phyloP scores from a whole-genome alignment of 1,140 invertebrate species.

The Sitobion miscanthi region DNA sequence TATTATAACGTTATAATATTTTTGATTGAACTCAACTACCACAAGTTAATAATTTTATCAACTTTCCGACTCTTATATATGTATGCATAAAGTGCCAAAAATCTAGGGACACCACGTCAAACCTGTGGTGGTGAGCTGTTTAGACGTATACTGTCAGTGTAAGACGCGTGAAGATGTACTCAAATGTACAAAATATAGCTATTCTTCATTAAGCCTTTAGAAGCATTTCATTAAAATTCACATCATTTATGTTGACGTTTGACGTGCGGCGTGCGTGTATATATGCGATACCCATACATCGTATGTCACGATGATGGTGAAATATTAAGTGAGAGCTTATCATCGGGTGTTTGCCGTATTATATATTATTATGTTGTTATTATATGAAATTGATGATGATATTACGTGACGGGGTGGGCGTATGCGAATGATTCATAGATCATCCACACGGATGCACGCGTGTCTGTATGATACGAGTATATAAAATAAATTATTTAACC shows the following conservation, averaged over 20 bases:
- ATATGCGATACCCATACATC: background rate
- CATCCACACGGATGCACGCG: background rate
- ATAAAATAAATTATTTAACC: background rate
- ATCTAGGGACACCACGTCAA: no score
- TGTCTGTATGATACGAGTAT: background rate
- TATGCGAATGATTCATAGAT: background rate
- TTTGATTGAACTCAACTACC: no score
- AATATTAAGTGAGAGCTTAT: background rate
- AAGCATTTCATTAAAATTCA: background rate
- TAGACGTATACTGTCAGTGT: no score
- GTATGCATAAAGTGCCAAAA: no score
- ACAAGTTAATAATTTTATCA: no score
- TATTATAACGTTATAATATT: no score
- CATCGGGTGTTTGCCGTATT: background rate
- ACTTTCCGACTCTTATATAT: no score
- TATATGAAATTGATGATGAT: background rate
- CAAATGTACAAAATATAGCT: background rate
- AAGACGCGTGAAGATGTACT: background rate
- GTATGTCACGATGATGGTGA: background rate
- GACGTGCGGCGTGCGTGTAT: background rate
- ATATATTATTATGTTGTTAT: background rate
- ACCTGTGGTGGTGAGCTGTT: no score
- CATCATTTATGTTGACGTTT: background rate
- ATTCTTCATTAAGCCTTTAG: no score
- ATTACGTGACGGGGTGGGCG: background rate